A percentile compares a stretch with the other conserved stretches of the same genome.
Conservation (phyloP, 2,888 invertebrate genomes). For the Eueremaeus valkanovi region DNA sequence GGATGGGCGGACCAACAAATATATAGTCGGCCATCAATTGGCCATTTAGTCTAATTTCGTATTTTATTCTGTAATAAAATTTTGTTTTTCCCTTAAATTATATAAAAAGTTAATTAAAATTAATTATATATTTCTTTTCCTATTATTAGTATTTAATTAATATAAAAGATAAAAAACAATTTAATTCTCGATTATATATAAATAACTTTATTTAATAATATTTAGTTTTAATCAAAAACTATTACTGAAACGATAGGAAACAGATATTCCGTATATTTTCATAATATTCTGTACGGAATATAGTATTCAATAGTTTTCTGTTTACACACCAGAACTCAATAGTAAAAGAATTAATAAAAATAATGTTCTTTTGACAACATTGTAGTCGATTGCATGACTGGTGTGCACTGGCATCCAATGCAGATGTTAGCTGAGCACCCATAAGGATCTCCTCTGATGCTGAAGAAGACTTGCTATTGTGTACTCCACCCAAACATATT, state of each 20-base stretch:
- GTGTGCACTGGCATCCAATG: background rate
- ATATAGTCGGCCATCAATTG: conserved; percentile 16
- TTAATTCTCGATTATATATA: too few relatives aligned
- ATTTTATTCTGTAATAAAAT: background rate
- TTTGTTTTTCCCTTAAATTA: background rate
- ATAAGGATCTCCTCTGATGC: conserved; percentile 5
- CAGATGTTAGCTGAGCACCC: background rate
- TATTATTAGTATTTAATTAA: too few relatives aligned
- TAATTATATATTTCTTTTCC: too few relatives aligned
- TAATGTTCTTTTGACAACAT: conserved; percentile 11
- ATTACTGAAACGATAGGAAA: background rate
- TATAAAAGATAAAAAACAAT: too few relatives aligned
- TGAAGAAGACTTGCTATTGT: background rate
- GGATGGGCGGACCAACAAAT: conserved; percentile 12
- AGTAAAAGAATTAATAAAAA: conserved; percentile 16
- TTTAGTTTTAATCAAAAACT: too few relatives aligned
- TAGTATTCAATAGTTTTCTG: background rate
- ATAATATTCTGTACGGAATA: too few relatives aligned
- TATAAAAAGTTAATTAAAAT: background rate
- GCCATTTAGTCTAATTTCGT: background rate
- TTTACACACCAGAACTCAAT: background rate
- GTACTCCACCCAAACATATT: conserved; percentile 22
- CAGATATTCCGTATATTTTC: background rate
- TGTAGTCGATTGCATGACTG: conserved; percentile 9
- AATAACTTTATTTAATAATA: too few relatives aligned